These are phyloP conservation scores for Vesta saturnalis DNA, from an alignment of 2,888 invertebrate genomes.

Conservation along the genomic window DNA sequence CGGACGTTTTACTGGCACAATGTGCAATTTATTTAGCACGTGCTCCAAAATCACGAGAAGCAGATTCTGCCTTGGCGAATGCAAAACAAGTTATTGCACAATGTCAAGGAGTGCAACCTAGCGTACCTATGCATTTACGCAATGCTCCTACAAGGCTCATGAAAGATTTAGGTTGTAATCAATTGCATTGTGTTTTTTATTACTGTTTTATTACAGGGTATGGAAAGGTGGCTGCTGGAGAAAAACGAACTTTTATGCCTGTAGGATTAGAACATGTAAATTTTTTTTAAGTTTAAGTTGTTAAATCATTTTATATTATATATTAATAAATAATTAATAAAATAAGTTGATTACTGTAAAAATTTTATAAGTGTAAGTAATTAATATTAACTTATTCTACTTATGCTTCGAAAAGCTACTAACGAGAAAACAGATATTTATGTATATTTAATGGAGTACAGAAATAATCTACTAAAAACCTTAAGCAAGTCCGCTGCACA, in stretches of 20 bases:
- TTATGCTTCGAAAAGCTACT: too few relatives aligned
- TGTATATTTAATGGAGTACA: too few relatives aligned
- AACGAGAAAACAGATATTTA: too few relatives aligned
- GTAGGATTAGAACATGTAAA: constrained; percentile 70
- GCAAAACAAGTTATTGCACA: constrained; percentile 71
- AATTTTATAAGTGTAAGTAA: too few relatives aligned
- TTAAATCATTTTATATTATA: too few relatives aligned
- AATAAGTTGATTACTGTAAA: too few relatives aligned
- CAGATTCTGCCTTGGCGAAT: constrained; percentile 62
- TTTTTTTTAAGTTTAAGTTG: constrained; percentile 63
- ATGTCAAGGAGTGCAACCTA: constrained; percentile 75
- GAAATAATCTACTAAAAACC: too few relatives aligned
- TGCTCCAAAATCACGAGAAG: constrained; percentile 78
- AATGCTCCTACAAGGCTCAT: constrained; percentile 84
- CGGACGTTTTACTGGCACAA: constrained; percentile 80
- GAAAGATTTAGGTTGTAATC: constrained; percentile 72
- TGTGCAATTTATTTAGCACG: constrained; percentile 80
- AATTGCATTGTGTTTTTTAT: background rate
- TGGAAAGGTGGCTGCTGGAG: constrained; percentile 66
- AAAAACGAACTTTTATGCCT: constrained; percentile 73
- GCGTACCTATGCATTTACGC: constrained; percentile 80
- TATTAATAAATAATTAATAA: too few relatives aligned
- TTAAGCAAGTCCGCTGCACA: too few relatives aligned
- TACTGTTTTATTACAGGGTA: constrained; percentile 65
- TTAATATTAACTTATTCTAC: too few relatives aligned